A percentile compares a stretch with the other conserved stretches of the same genome.
phyloP scores from a whole-genome alignment of 2,113 vertebrate genomes.

The Crypturellus undulatus region DNA sequence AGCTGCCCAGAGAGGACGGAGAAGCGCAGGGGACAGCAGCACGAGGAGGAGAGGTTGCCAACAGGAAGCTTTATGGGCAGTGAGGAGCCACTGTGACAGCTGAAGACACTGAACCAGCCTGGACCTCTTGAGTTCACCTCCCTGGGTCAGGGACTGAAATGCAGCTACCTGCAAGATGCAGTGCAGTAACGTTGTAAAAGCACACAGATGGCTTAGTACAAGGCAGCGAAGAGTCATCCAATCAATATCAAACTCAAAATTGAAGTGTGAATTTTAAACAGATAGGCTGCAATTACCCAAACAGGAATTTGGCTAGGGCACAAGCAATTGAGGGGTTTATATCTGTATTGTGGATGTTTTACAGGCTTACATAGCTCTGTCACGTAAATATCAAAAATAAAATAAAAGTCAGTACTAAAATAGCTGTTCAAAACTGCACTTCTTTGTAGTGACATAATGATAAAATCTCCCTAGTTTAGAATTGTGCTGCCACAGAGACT shows the following conservation, averaged over 20 bases:
- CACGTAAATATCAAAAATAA: neutral
- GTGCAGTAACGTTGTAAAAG: neutral
- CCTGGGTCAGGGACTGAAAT: neutral
- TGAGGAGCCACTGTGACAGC: neutral
- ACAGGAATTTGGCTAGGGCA: neutral
- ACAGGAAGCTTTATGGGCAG: neutral
- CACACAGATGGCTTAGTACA: conserved; percentile 1
- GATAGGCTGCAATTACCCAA: conserved; percentile 38
- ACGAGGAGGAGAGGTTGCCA: neutral
- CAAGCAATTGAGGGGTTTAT: neutral
- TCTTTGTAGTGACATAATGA: neutral
- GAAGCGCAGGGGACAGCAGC: neutral
- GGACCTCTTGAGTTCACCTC: neutral
- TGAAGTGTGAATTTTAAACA: neutral
- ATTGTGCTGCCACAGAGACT: neutral
- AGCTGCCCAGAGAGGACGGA: neutral
- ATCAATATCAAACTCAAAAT: neutral
- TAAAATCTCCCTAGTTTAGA: neutral
- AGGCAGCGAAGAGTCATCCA: neutral
- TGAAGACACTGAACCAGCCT: neutral
- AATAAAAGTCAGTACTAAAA: neutral
- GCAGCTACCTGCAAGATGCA: neutral
- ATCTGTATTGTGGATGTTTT: neutral
- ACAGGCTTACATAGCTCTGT: neutral
- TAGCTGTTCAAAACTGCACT: neutral